Evolutionary conservation across 2,113 vertebrate genomes (phyloP).

Genomic region (Romanogobio albipinnatus): DNA sequence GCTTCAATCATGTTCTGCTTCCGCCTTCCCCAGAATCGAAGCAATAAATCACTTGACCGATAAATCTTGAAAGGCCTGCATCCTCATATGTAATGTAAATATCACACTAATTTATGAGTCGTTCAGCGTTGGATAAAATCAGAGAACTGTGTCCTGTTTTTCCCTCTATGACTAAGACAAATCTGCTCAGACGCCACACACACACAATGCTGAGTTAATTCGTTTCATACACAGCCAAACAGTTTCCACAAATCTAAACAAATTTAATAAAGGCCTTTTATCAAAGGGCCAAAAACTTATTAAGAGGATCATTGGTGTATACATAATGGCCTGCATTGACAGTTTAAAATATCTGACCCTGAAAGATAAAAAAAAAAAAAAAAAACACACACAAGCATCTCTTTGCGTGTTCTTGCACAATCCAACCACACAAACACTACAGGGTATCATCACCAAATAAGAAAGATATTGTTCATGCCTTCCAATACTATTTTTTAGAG

Average conservation of each 20-base stretch:
- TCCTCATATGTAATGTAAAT: neutral
- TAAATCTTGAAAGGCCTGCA: neutral
- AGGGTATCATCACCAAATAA: neutral
- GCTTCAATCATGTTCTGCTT: neutral
- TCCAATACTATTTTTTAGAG: neutral
- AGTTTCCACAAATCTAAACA: conserved; percentile 11
- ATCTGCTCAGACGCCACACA: neutral
- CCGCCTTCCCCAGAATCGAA: neutral
- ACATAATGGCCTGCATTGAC: conserved; percentile 57
- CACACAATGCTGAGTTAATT: neutral
- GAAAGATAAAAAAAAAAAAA: neutral
- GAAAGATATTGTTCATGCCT: neutral
- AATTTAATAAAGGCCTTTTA: conserved; percentile 15
- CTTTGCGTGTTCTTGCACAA: conserved; percentile 22
- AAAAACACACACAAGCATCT: conserved; percentile 18
- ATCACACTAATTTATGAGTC: neutral
- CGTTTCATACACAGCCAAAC: neutral
- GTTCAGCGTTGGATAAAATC: neutral
- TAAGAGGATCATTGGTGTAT: neutral
- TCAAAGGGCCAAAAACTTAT: neutral
- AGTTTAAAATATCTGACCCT: conserved; percentile 48
- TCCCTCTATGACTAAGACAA: neutral
- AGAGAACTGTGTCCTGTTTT: neutral
- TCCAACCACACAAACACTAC: neutral
- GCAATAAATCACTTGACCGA: conserved; percentile 29